Base-by-base conservation (phyloP, 2,888 invertebrate genomes). In the Loripinus fragilis region DNA sequence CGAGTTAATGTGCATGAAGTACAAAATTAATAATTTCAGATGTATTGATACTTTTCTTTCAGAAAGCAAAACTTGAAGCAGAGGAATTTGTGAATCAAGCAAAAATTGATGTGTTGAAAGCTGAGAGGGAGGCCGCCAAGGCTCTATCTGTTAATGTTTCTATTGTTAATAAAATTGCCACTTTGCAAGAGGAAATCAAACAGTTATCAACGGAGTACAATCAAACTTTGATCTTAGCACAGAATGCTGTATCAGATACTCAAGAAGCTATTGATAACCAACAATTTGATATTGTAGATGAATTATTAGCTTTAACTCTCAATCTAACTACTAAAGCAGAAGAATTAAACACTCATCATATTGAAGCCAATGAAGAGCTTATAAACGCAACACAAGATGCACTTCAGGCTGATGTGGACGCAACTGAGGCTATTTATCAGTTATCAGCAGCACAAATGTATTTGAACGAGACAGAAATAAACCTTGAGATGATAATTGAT, bases 401-500 rank as follows among this genome's bases (percentile, higher is more conserved):
- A 28, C 17, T 20, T 23, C 23, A 72, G 15, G 74, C 80, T 7
- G 33, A 45, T 25, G 64, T 68, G 28, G 77, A 75, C 23, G 33
- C 33, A 20, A 17, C 30, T 5, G 67, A 45, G 73, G 69, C 64
- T 0, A 12, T 70, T 30, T 38, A 42, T 55, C 17, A 45, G 17
- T 41, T 52, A 35, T 30, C 60, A 2, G 30, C 60, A 17, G 67
- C 67, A 2, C 3, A 45, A 33, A 67, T 67, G 67, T 67, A 67
- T 33, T 25, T 45, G 8, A 67, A 67, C 38, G 67, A 67, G 42
- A 67, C 67, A 28, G 33, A 25, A 25, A 42, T 67, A 7, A 67
- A 67, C 42, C 25, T 45, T 38, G 45, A 23, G 10, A 25, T 23
- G 23, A 42, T 10, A 45, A 45, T 28, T 15, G 67, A 25, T 20